A percentile compares a stretch with the other conserved stretches of the same genome.
Evolutionary conservation across 1,140 invertebrate species (phyloP).

Genomic region (Drosophila pachea): DNA sequence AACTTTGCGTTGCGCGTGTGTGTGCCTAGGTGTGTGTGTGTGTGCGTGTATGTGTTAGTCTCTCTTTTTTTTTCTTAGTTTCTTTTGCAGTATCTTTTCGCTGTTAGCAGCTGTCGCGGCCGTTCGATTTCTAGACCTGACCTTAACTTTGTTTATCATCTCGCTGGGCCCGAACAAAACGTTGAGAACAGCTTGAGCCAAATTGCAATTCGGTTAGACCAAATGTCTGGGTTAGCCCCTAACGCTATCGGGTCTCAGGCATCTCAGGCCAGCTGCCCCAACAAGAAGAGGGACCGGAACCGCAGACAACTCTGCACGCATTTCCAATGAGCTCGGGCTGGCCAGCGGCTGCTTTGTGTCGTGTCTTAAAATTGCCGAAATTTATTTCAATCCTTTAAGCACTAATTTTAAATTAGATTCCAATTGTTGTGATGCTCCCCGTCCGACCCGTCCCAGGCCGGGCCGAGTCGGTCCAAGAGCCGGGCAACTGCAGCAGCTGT

Average conservation of each 20-base stretch:
- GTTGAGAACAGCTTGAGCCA: conserved; percentile 33
- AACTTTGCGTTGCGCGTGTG: conserved; percentile 15
- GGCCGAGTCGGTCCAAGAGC: background rate
- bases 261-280: conserved; percentile 70
- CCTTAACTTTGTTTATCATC: conserved; percentile 34
- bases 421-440: conserved; percentile 50
- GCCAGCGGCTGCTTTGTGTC: conserved; percentile 32
- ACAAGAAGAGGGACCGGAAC: conserved; percentile 53
- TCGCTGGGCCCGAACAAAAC: conserved; percentile 24
- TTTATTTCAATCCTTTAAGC: conserved; percentile 76
- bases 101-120: conserved; percentile 15
- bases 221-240: conserved; percentile 27
- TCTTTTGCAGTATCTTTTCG: background rate
- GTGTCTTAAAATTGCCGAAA: conserved; percentile 60
- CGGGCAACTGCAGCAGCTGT: conserved; percentile 52
- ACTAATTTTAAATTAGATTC: conserved; percentile 78
- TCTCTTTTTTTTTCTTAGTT: conserved; percentile 8
- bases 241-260: conserved; percentile 45
- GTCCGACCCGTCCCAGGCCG: background rate
- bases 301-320: conserved; percentile 45
- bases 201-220: conserved; percentile 29
- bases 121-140: conserved; percentile 29
- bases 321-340: conserved; percentile 61
- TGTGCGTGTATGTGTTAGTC: background rate
- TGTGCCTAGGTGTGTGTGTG: background rate